Evolutionary conservation across 2,797 vertebrate genomes (phyloP).

Genomic region (Petrocephalus schoutedeni): DNA sequence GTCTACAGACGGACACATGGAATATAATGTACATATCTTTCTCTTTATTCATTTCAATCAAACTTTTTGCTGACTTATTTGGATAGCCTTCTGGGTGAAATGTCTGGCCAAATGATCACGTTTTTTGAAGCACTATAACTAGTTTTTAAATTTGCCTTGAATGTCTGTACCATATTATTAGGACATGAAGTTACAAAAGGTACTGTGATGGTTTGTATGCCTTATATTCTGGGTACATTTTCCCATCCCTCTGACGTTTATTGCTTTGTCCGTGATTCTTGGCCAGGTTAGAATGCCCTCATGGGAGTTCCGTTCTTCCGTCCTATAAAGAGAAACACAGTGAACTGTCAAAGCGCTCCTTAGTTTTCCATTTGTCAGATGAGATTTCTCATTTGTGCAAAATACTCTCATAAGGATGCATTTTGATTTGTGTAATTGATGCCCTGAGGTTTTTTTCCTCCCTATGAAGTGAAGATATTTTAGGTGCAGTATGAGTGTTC

Average conservation of each 20-base stretch:
- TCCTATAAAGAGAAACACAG: constrained; percentile 32
- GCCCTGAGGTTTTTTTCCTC: neutral
- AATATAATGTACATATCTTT: neutral
- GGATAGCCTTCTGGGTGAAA: constrained; percentile 6
- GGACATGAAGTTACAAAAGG: neutral
- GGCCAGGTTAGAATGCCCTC: neutral
- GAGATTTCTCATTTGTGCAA: constrained; percentile 47
- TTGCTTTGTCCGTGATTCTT: neutral
- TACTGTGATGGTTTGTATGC: neutral
- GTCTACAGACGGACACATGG: neutral
- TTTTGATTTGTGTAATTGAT: constrained; percentile 16
- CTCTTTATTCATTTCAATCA: neutral
- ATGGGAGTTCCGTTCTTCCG: constrained; percentile 40
- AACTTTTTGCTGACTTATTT: neutral
- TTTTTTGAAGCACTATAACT: constrained; percentile 3
- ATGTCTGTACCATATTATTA: neutral
- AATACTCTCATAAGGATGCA: constrained; percentile 20
- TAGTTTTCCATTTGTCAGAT: constrained; percentile 44
- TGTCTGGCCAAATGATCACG: constrained; percentile 45
- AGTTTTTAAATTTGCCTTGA: neutral
- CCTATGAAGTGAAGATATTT: neutral
- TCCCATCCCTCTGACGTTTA: neutral
- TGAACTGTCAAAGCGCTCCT: constrained; percentile 36
- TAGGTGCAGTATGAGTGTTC: neutral
- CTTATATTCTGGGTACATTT: neutral